phyloP scores from a whole-genome alignment of 2,888 invertebrate species.

The Sinodicranocentrus sp. region DNA sequence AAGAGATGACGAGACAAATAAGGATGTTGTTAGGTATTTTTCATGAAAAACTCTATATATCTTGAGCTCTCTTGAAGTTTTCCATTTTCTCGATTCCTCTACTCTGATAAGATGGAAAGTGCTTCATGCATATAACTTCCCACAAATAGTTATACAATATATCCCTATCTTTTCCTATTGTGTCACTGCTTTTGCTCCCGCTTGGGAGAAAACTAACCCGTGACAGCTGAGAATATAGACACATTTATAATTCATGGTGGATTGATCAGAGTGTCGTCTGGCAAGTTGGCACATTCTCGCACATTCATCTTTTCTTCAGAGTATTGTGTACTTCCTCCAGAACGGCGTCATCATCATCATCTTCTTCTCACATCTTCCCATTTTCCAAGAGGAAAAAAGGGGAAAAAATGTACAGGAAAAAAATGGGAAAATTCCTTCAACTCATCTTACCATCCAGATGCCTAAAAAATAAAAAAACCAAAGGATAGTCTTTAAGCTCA shows the following conservation, averaged over 20 bases:
- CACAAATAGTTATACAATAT: no score
- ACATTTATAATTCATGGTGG: conserved; percentile 60
- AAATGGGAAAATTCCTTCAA: no score
- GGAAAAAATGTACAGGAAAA: conserved; percentile 10
- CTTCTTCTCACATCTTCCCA: conserved; percentile 1
- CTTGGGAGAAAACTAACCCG: conserved; percentile 18
- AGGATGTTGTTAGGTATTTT: background rate
- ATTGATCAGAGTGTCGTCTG: conserved; percentile 51
- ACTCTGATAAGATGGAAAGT: no score
- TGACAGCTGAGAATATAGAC: conserved; percentile 52
- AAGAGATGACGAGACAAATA: conserved; percentile 21
- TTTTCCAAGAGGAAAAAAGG: conserved; percentile 14
- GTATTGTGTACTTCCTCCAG: conserved; percentile 1
- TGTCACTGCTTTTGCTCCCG: background rate
- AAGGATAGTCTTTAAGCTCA: no score
- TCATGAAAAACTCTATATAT: no score
- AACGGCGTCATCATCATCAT: conserved; percentile 3
- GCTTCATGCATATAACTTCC: no score
- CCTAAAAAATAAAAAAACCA: no score
- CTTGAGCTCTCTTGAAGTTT: background rate
- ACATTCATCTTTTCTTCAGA: conserved; percentile 41
- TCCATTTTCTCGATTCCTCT: conserved; percentile 26
- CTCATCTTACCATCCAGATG: no score
- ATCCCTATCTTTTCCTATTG: background rate
- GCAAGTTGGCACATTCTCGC: conserved; percentile 41